These are phyloP conservation scores for Narcine bancroftii DNA, from an alignment of 2,113 vertebrate species.

Conservation along the genomic window DNA sequence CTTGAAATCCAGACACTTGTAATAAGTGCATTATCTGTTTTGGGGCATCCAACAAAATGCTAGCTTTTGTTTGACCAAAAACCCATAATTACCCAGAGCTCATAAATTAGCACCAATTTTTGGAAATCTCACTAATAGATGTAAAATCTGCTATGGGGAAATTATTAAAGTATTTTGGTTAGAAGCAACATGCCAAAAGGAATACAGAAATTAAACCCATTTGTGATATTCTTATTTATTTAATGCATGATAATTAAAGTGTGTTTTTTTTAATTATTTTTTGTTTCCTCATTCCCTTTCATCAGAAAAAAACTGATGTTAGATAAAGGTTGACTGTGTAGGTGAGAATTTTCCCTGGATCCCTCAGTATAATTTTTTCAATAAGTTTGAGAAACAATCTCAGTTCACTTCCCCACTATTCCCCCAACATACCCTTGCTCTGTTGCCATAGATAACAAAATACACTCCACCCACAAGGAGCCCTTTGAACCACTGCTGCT, in stretches of 20 bases:
- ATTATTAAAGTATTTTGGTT: background rate
- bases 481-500: background rate
- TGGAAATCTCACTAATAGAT: background rate
- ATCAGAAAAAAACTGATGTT: background rate
- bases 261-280: background rate
- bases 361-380: background rate
- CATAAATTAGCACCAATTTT: background rate
- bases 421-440: background rate
- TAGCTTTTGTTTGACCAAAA: background rate
- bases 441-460: background rate
- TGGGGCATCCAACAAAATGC: background rate
- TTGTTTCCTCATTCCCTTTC: background rate
- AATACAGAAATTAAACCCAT: background rate
- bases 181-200: background rate
- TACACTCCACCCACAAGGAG: background rate
- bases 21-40: background rate
- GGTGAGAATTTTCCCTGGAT: background rate
- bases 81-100: background rate
- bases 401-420: background rate
- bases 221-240: background rate
- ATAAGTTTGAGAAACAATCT: background rate
- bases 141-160: background rate
- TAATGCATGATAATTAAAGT: background rate
- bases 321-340: background rate
- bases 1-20: background rate